Percentiles rank a stretch among this genome's conserved stretches.
Conservation (phyloP, 2,797 vertebrate species). For the Phaenicophaeus curvirostris region DNA sequence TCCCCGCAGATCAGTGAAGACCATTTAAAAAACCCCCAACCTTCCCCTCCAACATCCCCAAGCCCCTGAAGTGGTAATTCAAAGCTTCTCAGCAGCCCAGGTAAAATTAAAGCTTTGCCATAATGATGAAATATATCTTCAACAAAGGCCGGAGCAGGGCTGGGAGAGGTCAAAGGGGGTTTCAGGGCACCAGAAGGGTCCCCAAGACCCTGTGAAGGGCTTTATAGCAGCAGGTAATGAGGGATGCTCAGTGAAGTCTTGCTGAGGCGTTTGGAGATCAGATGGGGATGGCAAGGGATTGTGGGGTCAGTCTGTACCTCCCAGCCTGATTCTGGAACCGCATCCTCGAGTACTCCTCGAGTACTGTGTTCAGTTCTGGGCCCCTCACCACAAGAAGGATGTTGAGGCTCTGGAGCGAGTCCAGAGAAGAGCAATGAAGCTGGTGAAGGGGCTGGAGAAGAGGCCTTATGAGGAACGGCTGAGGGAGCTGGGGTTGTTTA, state of each 20-base stretch:
- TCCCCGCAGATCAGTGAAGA: not conserved
- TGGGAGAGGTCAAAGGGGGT: not conserved
- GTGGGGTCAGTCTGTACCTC: rapidly evolving
- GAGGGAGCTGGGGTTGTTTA: no score
- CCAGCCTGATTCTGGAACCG: rapidly evolving
- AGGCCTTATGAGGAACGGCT: no score
- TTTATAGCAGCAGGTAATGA: not conserved
- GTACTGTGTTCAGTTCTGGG: no score
- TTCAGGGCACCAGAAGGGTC: not conserved
- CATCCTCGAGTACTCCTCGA: no score
- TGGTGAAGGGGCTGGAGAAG: no score
- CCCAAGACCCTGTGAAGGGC: not conserved
- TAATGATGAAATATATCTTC: not conserved
- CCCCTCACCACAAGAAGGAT: no score
- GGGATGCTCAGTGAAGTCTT: not conserved
- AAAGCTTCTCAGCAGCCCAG: not conserved
- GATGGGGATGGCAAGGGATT: rapidly evolving
- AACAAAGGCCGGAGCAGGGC: not conserved
- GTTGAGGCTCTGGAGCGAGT: no score
- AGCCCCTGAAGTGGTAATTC: not conserved
- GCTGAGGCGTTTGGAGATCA: not conserved
- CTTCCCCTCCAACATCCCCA: no score
- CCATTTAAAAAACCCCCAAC: not conserved
- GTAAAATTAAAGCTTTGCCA: not conserved
- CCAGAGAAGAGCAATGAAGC: no score